Evolutionary conservation across 1,140 invertebrate species (phyloP).

Genomic region (Eriosoma lanigerum): DNA sequence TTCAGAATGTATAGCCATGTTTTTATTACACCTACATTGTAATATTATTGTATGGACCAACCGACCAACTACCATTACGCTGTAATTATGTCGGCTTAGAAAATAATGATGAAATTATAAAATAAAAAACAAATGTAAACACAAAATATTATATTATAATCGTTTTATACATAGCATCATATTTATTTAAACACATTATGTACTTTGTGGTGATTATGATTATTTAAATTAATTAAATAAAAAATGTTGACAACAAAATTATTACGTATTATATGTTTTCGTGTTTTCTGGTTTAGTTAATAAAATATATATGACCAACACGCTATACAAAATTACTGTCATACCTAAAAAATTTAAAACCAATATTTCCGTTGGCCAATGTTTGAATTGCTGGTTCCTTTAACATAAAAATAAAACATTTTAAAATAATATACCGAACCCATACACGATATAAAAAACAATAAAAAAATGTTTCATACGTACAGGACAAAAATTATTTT

Average conservation of each 20-base stretch:
- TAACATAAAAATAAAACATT: neutral
- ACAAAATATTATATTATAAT: no score
- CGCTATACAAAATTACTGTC: slow-evolving; percentile 68
- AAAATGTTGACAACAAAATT: neutral
- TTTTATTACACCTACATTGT: no score
- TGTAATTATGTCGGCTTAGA: no score
- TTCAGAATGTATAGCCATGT: no score
- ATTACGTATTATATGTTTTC: no score
- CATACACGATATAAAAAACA: no score
- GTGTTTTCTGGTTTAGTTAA: slow-evolving; percentile 69
- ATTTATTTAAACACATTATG: no score
- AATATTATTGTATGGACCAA: no score
- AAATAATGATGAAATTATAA: no score
- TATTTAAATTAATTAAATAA: neutral
- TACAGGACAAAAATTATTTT: slow-evolving; percentile 72
- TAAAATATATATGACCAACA: slow-evolving; percentile 72
- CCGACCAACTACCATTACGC: no score
- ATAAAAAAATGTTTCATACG: slow-evolving; percentile 55
- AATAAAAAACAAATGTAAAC: no score
- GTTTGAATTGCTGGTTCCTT: neutral
- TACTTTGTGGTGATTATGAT: neutral
- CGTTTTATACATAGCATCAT: no score
- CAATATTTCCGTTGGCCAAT: slow-evolving; percentile 62
- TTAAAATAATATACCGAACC: neutral
- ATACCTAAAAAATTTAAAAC: slow-evolving; percentile 80